Evolutionary conservation across 2,113 vertebrate genomes (phyloP).

Genomic region (Neopipo cinnamomea): DNA sequence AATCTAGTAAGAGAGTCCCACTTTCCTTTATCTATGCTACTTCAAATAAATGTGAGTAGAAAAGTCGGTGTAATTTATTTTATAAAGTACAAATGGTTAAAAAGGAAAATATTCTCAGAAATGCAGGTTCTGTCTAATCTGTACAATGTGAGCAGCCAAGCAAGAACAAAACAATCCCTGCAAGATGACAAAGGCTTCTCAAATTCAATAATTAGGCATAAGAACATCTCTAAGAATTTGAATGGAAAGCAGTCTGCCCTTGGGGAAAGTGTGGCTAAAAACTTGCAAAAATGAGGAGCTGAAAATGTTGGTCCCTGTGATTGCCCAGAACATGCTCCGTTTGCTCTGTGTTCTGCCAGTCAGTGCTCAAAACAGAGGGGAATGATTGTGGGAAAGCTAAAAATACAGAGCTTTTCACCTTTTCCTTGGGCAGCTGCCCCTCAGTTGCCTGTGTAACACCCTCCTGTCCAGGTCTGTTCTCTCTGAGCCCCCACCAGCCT

Average conservation of each 20-base stretch:
- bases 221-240: constrained; percentile 27
- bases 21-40: neutral
- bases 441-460: neutral
- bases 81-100: neutral
- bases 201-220: constrained; percentile 40
- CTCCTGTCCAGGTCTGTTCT: neutral
- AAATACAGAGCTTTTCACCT: neutral
- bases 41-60: neutral
- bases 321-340: rapidly evolving
- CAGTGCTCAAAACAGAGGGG: neutral
- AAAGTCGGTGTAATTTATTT: neutral
- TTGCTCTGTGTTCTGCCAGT: neutral
- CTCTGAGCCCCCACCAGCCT: neutral
- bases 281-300: neutral
- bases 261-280: constrained; percentile 36
- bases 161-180: constrained; percentile 44
- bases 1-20: neutral
- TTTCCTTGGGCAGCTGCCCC: neutral
- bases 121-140: constrained; percentile 47
- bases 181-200: constrained; percentile 56
- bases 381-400: neutral
- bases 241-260: neutral
- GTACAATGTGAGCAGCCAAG: constrained; percentile 27
- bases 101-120: constrained; percentile 31
- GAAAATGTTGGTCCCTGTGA: neutral